Conservation (phyloP, 2,888 invertebrate genomes). For the Drosophila cracens region DNA sequence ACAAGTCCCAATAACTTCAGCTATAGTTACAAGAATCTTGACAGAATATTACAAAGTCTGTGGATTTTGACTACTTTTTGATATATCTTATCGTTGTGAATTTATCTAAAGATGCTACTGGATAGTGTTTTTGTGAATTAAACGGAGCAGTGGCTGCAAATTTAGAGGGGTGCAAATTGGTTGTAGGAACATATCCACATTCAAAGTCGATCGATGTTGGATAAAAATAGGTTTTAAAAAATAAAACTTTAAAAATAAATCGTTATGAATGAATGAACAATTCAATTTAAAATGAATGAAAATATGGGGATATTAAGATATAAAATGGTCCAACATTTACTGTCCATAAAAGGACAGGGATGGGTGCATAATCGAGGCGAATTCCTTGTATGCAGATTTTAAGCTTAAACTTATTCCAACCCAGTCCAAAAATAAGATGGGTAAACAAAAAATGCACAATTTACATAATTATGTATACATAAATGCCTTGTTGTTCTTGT, state of each 20-base stretch:
- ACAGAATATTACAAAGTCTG: background rate
- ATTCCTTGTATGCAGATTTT: background rate
- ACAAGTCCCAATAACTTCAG: background rate
- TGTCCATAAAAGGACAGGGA: background rate
- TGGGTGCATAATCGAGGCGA: background rate
- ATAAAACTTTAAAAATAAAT: background rate
- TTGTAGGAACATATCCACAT: background rate
- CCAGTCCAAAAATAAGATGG: background rate
- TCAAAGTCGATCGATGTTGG: background rate
- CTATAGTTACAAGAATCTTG: background rate
- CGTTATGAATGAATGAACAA: background rate
- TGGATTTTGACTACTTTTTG: background rate
- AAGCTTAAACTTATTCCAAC: background rate
- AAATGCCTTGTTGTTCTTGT: background rate
- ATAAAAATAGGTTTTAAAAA: background rate
- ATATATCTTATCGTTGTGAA: slow-evolving; percentile 31
- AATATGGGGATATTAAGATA: background rate
- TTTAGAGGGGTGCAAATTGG: slow-evolving; percentile 8
- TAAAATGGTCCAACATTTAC: background rate
- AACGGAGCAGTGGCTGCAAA: slow-evolving; percentile 20
- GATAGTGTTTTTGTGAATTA: slow-evolving; percentile 20
- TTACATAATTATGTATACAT: background rate
- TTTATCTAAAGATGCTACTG: slow-evolving; percentile 61
- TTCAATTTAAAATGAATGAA: background rate
- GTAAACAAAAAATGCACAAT: background rate